Base-by-base conservation (phyloP, 2,888 invertebrate genomes). In the Zelleria hepariella region DNA sequence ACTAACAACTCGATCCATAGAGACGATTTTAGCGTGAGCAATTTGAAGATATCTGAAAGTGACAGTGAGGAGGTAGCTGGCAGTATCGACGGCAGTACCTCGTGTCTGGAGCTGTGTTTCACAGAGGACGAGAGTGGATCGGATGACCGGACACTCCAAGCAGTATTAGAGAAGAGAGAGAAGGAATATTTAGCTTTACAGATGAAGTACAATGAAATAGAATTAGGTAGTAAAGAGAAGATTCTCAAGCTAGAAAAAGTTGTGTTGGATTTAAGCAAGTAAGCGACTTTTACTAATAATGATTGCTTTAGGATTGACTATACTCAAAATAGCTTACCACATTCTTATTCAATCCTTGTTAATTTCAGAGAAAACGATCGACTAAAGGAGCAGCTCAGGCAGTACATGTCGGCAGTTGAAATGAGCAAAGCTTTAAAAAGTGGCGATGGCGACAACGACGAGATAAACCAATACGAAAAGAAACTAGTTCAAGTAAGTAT, bases 331-430 rank as follows among this genome's bases (percentile, higher is more conserved):
- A 42, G 42, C n/a, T 42, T 42, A 15, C 42, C n/a, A 42, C 8
- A 15, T 42, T n/a, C n/a, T n/a, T n/a, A n/a, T n/a, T 10, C 15
- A 42, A 42, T 1, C 1, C 8, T n/a, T 58, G 56, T 66, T 64
- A 61, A 64, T 78, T 82, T 61, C 71, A 94, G 95, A 72, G 96
- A 97, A 81, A 96, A 96, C 82, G 94, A 94, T 64, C 86, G 94
- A 64, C 82, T 97, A 66, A 94, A 96, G 72, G 94, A 95, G 68
- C 96, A 97, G 74, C 78, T 97, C 61, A 92, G 94, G 67, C 95
- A 95, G 71, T 97, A 97, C 77, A 93, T 96, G 66, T 94, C 94
- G 58, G 96, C 96, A n/a, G 94, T 97, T 48, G 95, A 96, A 86
- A 92, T 96, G 62, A 94, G 96, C 24, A 94, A 94, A 82, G 92